Evolutionary conservation across 2,888 invertebrate genomes (phyloP), one percentile per base, ranked within the genome.

Genomic region (Chrysodeixis includens): DNA sequence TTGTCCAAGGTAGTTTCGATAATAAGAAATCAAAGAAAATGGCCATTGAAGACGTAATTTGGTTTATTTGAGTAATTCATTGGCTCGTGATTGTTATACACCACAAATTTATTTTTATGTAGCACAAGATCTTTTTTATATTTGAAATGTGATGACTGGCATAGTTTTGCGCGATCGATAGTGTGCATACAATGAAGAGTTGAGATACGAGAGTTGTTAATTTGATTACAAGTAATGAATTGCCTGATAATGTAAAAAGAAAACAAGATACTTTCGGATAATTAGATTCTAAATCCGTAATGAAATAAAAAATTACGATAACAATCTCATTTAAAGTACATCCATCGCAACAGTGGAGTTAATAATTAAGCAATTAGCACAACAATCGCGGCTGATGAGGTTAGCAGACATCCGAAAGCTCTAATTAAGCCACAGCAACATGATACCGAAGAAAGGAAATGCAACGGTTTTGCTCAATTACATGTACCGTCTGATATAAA

Each of bases 11-110:
- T 60, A 71, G 62, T 62, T 58, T 57, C 49, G 56, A 55, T 71
- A 72, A 69, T 69, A 67, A 66, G 62, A 74, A 74, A 68, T 64
- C 22, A 62, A 69, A 69, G 26, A 71, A 59, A 63, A 44, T 58
- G 44, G 30, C 52, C 62, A 65, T 69, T 62, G 60, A 68, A 74
- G 46, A 65, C 56, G 55, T 78, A 75, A 80, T 78, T 78, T 66
- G 20, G 56, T 70, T 67, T 79, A 78, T 80, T 80, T 69, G 62
- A 72, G 69, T 75, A 76, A 80, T 78, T 78, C 56, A 71, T 78
- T 72, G 70, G 51, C 12, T 60, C 26, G 35, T 35, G 53, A 66
- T 79, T 80, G 81, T 78, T 77, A 58, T 46, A 66, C 63, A 80
- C 78, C 78, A 75, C 75, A 80, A 67, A 57, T 56, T 35, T 67